phyloP scores from a whole-genome alignment of 2,888 invertebrate species.

The Norana najaformis region DNA sequence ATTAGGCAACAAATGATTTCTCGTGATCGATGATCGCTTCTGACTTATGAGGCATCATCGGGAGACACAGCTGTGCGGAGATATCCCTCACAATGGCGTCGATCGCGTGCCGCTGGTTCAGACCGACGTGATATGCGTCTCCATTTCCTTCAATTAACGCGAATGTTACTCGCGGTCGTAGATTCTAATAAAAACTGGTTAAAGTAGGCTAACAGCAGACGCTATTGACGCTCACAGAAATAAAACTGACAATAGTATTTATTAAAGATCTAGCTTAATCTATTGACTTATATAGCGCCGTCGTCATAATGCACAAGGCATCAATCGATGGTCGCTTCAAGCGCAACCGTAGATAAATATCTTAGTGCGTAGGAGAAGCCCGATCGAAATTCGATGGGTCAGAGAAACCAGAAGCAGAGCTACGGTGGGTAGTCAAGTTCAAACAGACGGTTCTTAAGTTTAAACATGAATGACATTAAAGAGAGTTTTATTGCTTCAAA shows the following conservation, averaged over 20 bases:
- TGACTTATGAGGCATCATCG: neutral
- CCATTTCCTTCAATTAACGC: slow-evolving; percentile 4
- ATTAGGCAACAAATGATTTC: neutral
- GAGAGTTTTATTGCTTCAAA: too few species aligned
- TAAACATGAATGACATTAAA: too few species aligned
- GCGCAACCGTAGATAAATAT: too few species aligned
- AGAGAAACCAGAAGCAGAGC: too few species aligned
- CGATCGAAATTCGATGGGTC: too few species aligned
- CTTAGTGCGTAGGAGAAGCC: too few species aligned
- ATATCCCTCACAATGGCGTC: neutral
- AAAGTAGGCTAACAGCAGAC: neutral
- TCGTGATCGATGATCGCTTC: neutral
- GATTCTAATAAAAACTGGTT: neutral
- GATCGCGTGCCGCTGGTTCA: neutral
- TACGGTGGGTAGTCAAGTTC: too few species aligned
- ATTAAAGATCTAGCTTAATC: too few species aligned
- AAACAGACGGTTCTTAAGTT: too few species aligned
- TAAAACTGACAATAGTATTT: neutral
- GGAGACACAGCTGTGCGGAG: neutral
- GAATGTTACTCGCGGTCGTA: neutral
- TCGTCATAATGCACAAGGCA: too few species aligned
- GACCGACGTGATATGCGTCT: neutral
- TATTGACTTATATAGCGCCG: too few species aligned
- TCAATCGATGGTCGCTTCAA: too few species aligned
- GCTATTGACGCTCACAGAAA: neutral